Evolutionary conservation across 2,113 vertebrate genomes (phyloP).

Genomic region (Sapayoa aenigma): DNA sequence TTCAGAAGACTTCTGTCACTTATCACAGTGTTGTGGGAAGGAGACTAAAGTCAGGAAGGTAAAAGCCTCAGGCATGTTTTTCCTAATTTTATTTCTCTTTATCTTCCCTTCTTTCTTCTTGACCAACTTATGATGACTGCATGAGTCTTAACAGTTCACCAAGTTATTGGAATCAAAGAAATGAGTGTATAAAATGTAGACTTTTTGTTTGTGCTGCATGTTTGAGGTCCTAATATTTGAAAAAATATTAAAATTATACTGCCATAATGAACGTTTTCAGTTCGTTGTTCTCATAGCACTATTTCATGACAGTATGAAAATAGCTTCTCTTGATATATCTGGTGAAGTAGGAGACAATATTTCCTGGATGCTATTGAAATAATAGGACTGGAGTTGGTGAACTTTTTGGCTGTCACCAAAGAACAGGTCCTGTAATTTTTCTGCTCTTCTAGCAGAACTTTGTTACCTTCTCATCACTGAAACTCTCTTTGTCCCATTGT

Average conservation of each 20-base stretch:
- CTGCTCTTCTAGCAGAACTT: background rate
- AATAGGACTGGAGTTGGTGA: background rate
- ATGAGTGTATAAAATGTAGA: background rate
- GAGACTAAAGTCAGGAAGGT: conserved; percentile 30
- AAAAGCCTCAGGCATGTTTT: background rate
- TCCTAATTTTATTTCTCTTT: background rate
- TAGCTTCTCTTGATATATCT: background rate
- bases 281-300: background rate
- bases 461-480: background rate
- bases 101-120: background rate
- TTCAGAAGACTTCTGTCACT: conserved; percentile 39
- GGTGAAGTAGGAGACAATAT: background rate
- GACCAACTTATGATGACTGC: background rate
- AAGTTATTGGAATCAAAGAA: background rate
- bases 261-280: background rate
- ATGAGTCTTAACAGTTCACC: background rate
- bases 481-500: background rate
- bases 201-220: background rate
- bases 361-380: background rate
- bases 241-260: background rate
- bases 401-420: background rate
- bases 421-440: background rate
- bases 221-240: background rate
- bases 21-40: background rate
- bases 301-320: background rate